phyloP scores from a whole-genome alignment of 2,797 vertebrate species.

The Galagoides demidoff region DNA sequence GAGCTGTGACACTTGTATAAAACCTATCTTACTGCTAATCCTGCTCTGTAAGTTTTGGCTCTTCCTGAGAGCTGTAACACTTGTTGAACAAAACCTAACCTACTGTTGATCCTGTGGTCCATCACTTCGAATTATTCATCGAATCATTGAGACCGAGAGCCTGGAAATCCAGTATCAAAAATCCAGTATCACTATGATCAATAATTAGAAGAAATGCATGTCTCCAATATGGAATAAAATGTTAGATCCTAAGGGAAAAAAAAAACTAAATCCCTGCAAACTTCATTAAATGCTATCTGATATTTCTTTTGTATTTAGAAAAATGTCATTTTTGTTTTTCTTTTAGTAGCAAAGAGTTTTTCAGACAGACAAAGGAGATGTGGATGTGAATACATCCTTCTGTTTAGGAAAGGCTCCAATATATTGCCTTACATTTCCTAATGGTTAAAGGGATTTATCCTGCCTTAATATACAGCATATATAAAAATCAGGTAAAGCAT shows the following conservation, averaged over 20 bases:
- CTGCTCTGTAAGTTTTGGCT: no score
- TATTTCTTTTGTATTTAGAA: not conserved
- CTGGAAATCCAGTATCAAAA: no score
- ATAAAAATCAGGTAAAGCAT: not conserved
- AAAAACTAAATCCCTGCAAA: not conserved
- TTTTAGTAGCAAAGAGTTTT: not conserved
- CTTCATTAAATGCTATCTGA: not conserved
- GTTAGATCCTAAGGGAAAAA: not conserved
- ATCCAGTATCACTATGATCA: no score
- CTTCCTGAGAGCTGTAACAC: no score
- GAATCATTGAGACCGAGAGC: no score
- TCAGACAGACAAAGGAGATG: not conserved
- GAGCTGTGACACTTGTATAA: no score
- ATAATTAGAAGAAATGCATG: not conserved
- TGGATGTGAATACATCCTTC: not conserved
- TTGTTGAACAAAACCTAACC: no score
- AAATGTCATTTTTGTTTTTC: not conserved
- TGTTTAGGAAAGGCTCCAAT: not conserved
- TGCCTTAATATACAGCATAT: not conserved
- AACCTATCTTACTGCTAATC: no score
- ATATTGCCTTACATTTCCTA: not conserved
- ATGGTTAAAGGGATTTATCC: not conserved
- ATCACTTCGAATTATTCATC: no score
- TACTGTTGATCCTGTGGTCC: no score
- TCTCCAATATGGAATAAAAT: not conserved